Base-by-base conservation (phyloP, 2,797 vertebrate species). In the Aeoliscus strigatus region DNA sequence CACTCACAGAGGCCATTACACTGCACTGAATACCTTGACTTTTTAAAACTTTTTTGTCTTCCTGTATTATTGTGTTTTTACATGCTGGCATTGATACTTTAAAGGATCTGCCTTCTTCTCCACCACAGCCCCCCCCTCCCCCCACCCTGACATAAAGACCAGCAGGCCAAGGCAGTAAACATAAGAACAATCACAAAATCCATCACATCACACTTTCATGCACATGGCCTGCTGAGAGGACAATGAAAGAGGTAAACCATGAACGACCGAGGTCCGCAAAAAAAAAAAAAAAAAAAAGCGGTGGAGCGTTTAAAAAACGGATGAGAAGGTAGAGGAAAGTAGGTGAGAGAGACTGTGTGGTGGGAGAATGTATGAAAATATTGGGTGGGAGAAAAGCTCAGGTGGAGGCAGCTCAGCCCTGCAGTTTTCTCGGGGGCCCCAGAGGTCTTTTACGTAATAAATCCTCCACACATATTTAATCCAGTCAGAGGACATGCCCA, bases 401-500 rank as follows among this genome's bases (percentile, higher is more conserved):
- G 23, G 27, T 35, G 38, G 43, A 51, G 40, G 30, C 33, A 41
- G 51, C 46, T 52, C 39, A 28, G 47, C 27, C 9, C 32, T 39
- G 33, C 28, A 49, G 47, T 44, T 50, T 52, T 12, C 42, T 33
- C 27, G 18, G 51, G 41, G 39, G 50, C 56, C 72, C 55, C 61
- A 12, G 52, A 70, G 28, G 52, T 64, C 63, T 45, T 50, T 42
- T 46, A 37, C 61, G 32, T 54, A 64, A 79, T 80, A 79, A 76
- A 80, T 78, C 78, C 57, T 77, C 51, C 21, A 56, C 77, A 75
- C 70, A 55, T 80, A 69, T 79, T 85, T 79, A 79, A 75, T 75
- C 62, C 72, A 75, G 72, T 66, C 52, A 41, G 56, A 62, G 38
- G 60, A 79, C 57, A 71, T 44, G 56, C 44, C 54, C 27, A 0